phyloP scores from a whole-genome alignment of 2,888 invertebrate genomes.

The Andrena haemorrhoa region DNA sequence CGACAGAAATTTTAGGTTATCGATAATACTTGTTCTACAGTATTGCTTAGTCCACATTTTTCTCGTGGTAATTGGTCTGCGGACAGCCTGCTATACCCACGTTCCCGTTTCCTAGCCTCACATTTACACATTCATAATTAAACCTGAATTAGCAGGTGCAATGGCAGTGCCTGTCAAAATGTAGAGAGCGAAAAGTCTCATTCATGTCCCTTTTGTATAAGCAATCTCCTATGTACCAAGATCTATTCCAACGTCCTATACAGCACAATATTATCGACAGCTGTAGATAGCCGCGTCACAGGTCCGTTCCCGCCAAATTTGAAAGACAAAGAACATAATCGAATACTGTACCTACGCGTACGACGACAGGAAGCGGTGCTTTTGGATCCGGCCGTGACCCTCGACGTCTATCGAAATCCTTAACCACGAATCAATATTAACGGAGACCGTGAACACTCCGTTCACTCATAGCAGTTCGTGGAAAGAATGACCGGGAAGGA shows the following conservation, averaged over 20 bases:
- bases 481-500: conserved; percentile 14
- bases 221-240: too few species aligned
- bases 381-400: neutral
- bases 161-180: too few species aligned
- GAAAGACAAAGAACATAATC: conserved; percentile 7
- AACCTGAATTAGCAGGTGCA: too few species aligned
- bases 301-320: neutral
- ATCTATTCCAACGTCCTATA: neutral
- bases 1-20: conserved; percentile 8
- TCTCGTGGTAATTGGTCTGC: neutral
- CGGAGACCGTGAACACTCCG: conserved; percentile 13
- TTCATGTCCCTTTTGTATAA: too few species aligned
- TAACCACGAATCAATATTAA: neutral
- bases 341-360: conserved; percentile 6
- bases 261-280: neutral
- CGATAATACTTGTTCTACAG: neutral
- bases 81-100: neutral
- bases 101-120: too few species aligned
- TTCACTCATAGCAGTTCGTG: conserved; percentile 9
- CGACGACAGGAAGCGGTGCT: neutral
- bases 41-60: neutral
- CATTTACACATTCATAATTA: too few species aligned
- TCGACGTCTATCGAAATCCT: neutral
- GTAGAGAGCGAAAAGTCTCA: too few species aligned
- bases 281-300: neutral